A percentile compares a stretch with the other conserved stretches of the same genome.
Conservation (phyloP, 2,888 invertebrate genomes). For the Drosophila hamatofila region DNA sequence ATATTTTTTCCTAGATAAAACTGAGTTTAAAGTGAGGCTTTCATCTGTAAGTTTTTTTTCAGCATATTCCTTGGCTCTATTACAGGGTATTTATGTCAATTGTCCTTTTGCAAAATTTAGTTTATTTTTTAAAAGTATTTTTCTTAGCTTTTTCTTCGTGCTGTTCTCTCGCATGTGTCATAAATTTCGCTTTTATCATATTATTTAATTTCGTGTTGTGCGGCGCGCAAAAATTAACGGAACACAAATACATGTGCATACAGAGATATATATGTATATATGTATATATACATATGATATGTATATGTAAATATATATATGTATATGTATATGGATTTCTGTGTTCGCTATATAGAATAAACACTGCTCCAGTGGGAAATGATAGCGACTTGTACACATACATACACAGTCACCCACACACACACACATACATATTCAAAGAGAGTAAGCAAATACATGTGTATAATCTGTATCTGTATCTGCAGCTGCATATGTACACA, state of each 20-base stretch:
- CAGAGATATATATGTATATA: not conserved
- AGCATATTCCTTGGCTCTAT: not conserved
- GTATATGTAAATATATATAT: not conserved
- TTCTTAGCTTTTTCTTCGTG: slow-evolving; percentile 32
- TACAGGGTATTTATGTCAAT: not conserved
- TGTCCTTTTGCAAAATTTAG: not conserved
- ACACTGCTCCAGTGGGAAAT: slow-evolving; percentile 75
- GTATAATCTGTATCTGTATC: slow-evolving; percentile 38
- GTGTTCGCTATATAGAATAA: slow-evolving; percentile 52
- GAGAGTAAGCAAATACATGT: slow-evolving; percentile 36
- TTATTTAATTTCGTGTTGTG: slow-evolving; percentile 71
- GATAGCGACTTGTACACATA: slow-evolving; percentile 59
- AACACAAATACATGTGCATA: slow-evolving; percentile 24
- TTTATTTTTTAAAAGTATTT: slow-evolving; percentile 1
- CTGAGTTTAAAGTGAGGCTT: not conserved
- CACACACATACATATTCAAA: not conserved
- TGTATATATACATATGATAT: slow-evolving; percentile 2
- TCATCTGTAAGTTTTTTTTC: not conserved
- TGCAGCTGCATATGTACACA: slow-evolving; percentile 33
- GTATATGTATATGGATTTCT: not conserved
- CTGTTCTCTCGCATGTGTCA: slow-evolving; percentile 63
- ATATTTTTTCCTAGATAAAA: too few relatives aligned
- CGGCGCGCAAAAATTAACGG: slow-evolving; percentile 58
- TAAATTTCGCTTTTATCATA: slow-evolving; percentile 78
- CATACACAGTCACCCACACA: too few relatives aligned